Base-by-base conservation (phyloP, 2,797 vertebrate species). In the Chaenodraco wilsoni region DNA sequence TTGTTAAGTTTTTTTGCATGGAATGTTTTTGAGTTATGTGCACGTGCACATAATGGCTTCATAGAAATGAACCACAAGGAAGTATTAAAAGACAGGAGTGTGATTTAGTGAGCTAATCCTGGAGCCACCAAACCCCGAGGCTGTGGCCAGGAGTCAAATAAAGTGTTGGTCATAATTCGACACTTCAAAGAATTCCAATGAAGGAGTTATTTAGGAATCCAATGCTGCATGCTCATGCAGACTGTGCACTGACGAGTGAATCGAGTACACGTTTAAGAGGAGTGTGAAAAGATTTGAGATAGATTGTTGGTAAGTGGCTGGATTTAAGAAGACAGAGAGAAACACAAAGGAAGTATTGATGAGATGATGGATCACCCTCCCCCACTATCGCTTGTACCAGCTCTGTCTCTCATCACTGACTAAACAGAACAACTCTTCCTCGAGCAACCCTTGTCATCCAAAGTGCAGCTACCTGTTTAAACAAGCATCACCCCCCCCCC, bases 401-500 rank as follows among this genome's bases (percentile, higher is more conserved):
- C 59, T 74, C 41, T 59, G 43, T 60, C 43, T 66, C 64, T 69
- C 74, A 37, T 78, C 63, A 7, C 59, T 21, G 57, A 49, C 27
- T 74, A 69, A 68, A 82, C 13, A 51, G 67, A 77, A 60, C 60
- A 21, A 8, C 43, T 67, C 68, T 68, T 69, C 57, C 17, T 14
- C 45, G n/a, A 19, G 33, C 17, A 37, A 72, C 70, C 59, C 70
- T 13, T 45, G 54, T 72, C 78, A 43, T 17, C 66, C 33, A 17
- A 2, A 65, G 27, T 65, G 57, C 57, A 19, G 55, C 65, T 80
- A 68, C 67, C 57, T 81, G 82, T 85, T 84, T 57, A 46, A 45
- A 82, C 79, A 81, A 72, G 80, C 62, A 19, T 51, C 69, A 8
- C 14, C 72, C 60, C 41, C 64, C 21, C 60, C 21, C 60, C 58